Conservation (phyloP, 1,140 invertebrate genomes). For the Fragariocoptes setiger region DNA sequence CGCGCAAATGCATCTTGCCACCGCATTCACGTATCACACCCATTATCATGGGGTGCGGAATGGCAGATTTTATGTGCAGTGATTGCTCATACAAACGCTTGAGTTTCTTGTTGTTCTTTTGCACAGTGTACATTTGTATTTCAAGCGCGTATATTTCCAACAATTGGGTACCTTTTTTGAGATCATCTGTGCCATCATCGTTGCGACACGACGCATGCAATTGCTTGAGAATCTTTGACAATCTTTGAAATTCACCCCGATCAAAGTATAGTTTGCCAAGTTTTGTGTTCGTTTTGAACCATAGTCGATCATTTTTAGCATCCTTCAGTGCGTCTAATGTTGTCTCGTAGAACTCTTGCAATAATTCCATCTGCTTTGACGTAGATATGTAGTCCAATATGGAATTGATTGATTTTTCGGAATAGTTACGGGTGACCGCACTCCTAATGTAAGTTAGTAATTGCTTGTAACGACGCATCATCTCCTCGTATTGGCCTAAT, state of each 20-base stretch:
- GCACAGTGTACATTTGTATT: conserved; percentile 99
- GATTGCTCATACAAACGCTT: conserved; percentile 90
- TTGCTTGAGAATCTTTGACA: conserved; percentile 87
- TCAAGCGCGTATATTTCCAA: conserved; percentile 94
- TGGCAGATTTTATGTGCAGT: conserved; percentile 91
- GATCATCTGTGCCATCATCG: conserved; percentile 93
- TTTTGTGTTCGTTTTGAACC: conserved; percentile 99
- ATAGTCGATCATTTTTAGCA: conserved; percentile 91
- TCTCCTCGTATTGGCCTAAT: conserved; percentile 69
- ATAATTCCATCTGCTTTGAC: conserved; percentile 94
- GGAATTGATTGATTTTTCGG: conserved; percentile 97
- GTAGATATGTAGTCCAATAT: conserved; percentile 98
- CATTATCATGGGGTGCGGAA: conserved; percentile 97
- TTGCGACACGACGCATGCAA: conserved; percentile 91
- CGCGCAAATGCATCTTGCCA: conserved; percentile 95
- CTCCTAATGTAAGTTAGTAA: conserved; percentile 90
- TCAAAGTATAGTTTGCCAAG: conserved; percentile 90
- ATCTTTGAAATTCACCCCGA: conserved; percentile 63
- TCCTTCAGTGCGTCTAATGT: conserved; percentile 89
- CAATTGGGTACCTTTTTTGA: conserved; percentile 92
- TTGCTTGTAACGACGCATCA: conserved; percentile 89
- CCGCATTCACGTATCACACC: conserved; percentile 98
- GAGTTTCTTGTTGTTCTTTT: conserved; percentile 97
- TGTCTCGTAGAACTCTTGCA: conserved; percentile 98
- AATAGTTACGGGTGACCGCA: conserved; percentile 93